Base-by-base conservation (phyloP, 2,797 vertebrate species). In the Psittacula derbiana region DNA sequence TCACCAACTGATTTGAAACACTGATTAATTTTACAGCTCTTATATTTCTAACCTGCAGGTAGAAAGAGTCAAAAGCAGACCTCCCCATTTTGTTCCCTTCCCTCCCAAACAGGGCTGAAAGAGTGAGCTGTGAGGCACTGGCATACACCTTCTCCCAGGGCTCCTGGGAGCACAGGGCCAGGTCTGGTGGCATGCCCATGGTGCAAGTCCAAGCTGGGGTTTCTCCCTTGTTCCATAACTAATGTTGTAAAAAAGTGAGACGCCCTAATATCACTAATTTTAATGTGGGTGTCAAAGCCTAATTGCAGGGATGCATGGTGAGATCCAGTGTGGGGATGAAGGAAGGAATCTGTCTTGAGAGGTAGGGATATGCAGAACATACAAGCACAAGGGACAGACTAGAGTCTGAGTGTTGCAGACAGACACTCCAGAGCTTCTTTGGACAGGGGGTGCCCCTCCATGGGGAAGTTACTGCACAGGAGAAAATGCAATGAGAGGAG, bases 21-120 rank as follows among this genome's bases (percentile, higher is more conserved):
- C 58, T 86, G 93, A 73, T 95, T 73, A 91, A 31, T 78, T 90
- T 95, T 96, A 79, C 40, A 89, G 80, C 28, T 43, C 73, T 72
- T 84, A 15, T 66, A 72, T 93, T 97, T 93, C 79, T 73, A 84
- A 81, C 81, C 90, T 74, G 65, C 71, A 92, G 88, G 83, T 65
- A 72, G 71, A 55, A 90, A 83, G 24, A 90, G 80, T 91, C 31
- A 80, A 69, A 82, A 92, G 43, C 66, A 58, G 69, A 31, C 15
- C 16, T 66, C 36, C 30, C 6, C 3, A 3, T 44, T 89, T 80
- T 81, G 30, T 46, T 76, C 21, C 21, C 17, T 86, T 49, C 11
- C 13, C 12, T 60, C 30, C 8, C 41, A 49, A 58, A 20, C 18
- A 61, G 23, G 30, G 7, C 44, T 80, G 73, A 27, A 75, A 36